Base-by-base conservation (phyloP, 2,888 invertebrate genomes). In the Tenthredo livida region DNA sequence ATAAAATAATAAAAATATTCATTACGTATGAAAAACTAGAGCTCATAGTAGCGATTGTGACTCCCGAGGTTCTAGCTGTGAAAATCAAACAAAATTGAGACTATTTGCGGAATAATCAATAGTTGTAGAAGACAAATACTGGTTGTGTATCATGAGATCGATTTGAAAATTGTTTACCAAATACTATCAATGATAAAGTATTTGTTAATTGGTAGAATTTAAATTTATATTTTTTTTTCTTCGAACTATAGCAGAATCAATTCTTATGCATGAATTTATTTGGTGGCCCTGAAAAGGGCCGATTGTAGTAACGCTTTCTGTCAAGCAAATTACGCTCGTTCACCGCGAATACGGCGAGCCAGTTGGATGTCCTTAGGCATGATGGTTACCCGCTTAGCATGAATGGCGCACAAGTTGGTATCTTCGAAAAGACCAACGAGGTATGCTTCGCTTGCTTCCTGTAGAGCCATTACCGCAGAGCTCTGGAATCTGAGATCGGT, bases 361-460 rank as follows among this genome's bases (percentile, higher is more conserved):
- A 95, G 91, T 89, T 95, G 95, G 90, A 95, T 95, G 90, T 95
- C 95, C 89, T 95, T 95, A 10, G 95, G 95, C 95, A 95, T 95
- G 90, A 95, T 95, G 87, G 96, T 96, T 17, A 96, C 96, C 87
- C 96, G 94, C 92, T 96, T 96, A 88, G 96, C 97, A 89, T 97
- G 97, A 88, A 97, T 97, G 61, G 97, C 97, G 92, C 97, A 97
- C 89, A 97, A 93, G 91, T 97, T 85, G 4, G 58, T 89, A 90
- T 96, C 96, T 91, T 96, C 96, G 92, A 96, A 96, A 21, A 96
- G 93, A 6, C 96, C 96, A 10, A 96, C 96, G 67, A 96, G 90
- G 89, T 96, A 94, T 87, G 95, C 94, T 91, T 96, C 94, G 89
- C 95, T 94, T 0, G 95, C 95, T 87, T 95, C 95, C 88, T 96